Evolutionary conservation across 2,113 vertebrate species (phyloP), one percentile per base, ranked within the genome.

Genomic region (Sarotherodon lohbergeri): DNA sequence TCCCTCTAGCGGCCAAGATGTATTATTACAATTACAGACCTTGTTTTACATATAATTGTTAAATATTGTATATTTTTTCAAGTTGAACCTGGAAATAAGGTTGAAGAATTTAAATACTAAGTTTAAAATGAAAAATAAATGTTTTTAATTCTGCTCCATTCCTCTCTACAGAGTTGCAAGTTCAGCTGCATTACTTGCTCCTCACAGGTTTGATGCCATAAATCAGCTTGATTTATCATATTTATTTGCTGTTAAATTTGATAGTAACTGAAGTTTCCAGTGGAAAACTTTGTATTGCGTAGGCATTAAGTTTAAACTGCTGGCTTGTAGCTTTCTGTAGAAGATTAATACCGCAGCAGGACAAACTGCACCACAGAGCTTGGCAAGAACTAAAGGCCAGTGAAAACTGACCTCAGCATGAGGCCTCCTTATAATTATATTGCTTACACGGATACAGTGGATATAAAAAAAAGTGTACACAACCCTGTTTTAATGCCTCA

Each of bases 1-100:
- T 66, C 83, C 10, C 57, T 93, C 95, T 95, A 80, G 86, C 39
- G 96, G 81, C 7, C 1, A 48, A 17, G 0, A 11, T 52, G 0
- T 34, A 10, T 84, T 14, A 89, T 6, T 89, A 79, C 63, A 39
- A 89, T 6, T 89, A 79, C 36, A 39, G n/a, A 41, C n/a, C 19
- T 68, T 68, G 63, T 22, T 41, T 66, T 39, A 66, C n/a, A 22
- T 56, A 6, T n/a, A 41, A 12, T 43, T 43, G 48, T 19, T 19
- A 46, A 71, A 43, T 43, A 27, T 43, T 6, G 2, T 41, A 24
- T 4, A 17, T 52, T 29, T 50, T 29, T 78, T 48, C 14, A 50
- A 13, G 9, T 43, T 29, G 27, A 81, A 32, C 22, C 9, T 32
- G 80, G 9, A 81, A 81, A 61, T 59, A 81, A 43, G 22, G 36